Evolutionary conservation across 2,113 vertebrate genomes (phyloP), one percentile per base, ranked within the genome.

Genomic region (Ciconia boyciana): DNA sequence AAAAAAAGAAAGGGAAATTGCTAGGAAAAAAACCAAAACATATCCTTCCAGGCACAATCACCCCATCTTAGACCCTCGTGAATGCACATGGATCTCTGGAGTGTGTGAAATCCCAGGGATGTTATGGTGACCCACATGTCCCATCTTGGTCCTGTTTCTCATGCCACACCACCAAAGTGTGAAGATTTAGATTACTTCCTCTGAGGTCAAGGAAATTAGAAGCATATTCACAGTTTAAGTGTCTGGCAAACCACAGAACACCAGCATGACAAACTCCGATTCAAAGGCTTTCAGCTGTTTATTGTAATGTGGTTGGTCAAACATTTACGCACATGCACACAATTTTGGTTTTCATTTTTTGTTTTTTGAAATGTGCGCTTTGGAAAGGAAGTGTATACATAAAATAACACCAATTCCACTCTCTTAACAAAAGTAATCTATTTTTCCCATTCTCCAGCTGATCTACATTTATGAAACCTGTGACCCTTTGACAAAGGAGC

Each of bases 101-200:
- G 91, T 0, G 2, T 83, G 84, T 66, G 81, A 86, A 93, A 74
- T 68, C 86, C 78, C 87, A 93, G 60, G 68, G 48, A 69, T 32
- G 64, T 79, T 55, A 43, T 9, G 36, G 79, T 65, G 75, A 85
- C 79, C 58, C 52, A 65, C 58, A 57, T 25, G 66, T 88, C 89
- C 91, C 90, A 72, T 79, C 94, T 46, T 48, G 68, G 76, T 46
- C 64, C 16, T 41, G 11, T n/a, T 89, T 83, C 90, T 96, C 89
- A 64, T 41, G 95, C 96, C 95, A 94, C 75, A 93, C 90, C 96
- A 91, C 95, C 97, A 83, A 68, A 95, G 75, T 64, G 81, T 49
- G 64, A 88, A 64, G 82, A 57, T 65, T 75, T 52, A 68, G 39
- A 76, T 46, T 43, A 58, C 24, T 43, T 60, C 80, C 69, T 92